phyloP scores from a whole-genome alignment of 1,140 invertebrate species.

The Zaprionus lachaisei region DNA sequence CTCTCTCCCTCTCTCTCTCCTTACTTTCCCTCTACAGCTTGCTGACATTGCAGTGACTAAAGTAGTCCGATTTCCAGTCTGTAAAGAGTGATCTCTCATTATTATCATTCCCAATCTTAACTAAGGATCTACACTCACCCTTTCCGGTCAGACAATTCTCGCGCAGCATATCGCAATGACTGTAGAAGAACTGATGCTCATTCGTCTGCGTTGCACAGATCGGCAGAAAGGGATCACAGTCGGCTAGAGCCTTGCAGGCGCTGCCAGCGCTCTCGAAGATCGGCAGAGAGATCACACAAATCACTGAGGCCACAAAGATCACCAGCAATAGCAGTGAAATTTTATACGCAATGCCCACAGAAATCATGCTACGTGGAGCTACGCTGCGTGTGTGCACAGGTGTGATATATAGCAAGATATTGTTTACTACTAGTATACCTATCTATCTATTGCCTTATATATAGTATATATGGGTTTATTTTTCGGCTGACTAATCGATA shows the following conservation, averaged over 20 bases:
- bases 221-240: conserved; percentile 70
- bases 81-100: background rate
- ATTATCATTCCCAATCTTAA: background rate
- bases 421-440: background rate
- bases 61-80: conserved; percentile 74
- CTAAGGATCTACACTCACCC: conserved; percentile 41
- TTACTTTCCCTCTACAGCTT: conserved; percentile 36
- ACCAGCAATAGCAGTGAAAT: conserved; percentile 49
- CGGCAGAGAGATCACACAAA: conserved; percentile 53
- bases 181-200: conserved; percentile 81
- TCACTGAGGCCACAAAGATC: conserved; percentile 37
- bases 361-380: conserved; percentile 10
- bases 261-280: conserved; percentile 30
- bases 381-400: background rate
- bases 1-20: too few species aligned
- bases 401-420: background rate
- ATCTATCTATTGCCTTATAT: background rate
- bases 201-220: conserved; percentile 62
- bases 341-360: conserved; percentile 18
- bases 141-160: conserved; percentile 77
- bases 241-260: conserved; percentile 50
- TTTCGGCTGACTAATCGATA: conserved; percentile 20
- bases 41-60: conserved; percentile 76
- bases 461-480: background rate
- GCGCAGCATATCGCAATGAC: conserved; percentile 77